Percentiles rank a stretch among this genome's conserved stretches.
Evolutionary conservation across 2,797 vertebrate genomes (phyloP).

Genomic region (Chlorospingus flavigularis): DNA sequence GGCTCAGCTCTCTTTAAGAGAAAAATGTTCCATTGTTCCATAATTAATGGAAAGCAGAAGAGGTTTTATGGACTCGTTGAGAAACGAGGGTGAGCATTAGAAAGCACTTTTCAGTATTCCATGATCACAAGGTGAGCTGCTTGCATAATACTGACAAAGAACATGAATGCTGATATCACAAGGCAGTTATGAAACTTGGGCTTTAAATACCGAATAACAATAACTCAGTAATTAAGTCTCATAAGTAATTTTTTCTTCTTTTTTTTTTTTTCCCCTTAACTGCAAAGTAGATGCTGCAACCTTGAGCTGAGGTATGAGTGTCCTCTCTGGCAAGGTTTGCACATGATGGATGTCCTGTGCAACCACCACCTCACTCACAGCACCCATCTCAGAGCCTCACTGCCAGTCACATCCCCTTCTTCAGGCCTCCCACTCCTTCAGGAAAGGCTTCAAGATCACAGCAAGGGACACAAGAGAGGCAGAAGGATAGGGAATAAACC

Average conservation of each 20-base stretch:
- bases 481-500: background rate
- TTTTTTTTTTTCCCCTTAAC: background rate
- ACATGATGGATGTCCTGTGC: background rate
- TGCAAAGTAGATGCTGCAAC: background rate
- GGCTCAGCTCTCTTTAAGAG: background rate
- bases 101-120: conserved; percentile 29
- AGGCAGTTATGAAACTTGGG: conserved; percentile 36
- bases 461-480: background rate
- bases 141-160: conserved; percentile 44
- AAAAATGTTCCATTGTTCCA: background rate
- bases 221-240: conserved; percentile 10
- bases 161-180: conserved; percentile 7
- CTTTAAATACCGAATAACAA: conserved; percentile 40
- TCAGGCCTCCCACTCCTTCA: background rate
- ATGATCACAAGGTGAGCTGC: conserved; percentile 53
- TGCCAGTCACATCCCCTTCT: background rate
- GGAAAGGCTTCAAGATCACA: background rate
- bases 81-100: background rate
- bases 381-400: background rate
- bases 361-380: background rate
- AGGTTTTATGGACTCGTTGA: background rate
- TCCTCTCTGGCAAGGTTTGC: background rate
- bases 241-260: background rate
- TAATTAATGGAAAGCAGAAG: conserved; percentile 40
- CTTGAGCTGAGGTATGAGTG: background rate